These are phyloP conservation scores for Dipodomys ordii DNA, from an alignment of 2,113 vertebrate genomes.

Conservation along the genomic window DNA sequence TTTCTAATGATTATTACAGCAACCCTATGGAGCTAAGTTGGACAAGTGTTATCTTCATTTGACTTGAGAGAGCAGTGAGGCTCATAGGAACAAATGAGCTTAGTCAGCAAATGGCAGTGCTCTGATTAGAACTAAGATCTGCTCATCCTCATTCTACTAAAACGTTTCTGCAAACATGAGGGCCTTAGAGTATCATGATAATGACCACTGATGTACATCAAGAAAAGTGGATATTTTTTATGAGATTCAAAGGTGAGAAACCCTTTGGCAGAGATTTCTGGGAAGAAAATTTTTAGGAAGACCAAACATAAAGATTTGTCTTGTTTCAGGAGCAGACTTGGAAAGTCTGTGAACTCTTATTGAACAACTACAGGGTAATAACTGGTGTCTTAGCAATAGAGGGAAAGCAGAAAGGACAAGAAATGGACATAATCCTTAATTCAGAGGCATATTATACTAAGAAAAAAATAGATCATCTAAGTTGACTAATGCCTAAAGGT, in stretches of 20 bases:
- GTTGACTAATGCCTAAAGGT: background rate
- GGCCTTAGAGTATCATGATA: background rate
- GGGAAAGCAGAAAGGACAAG: background rate
- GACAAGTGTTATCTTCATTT: constrained; percentile 1
- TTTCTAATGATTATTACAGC: background rate
- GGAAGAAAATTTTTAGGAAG: background rate
- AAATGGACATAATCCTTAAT: constrained; percentile 19
- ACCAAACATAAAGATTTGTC: background rate
- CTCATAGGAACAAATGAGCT: background rate
- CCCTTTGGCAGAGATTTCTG: constrained; percentile 33
- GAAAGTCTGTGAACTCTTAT: background rate
- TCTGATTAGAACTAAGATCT: background rate
- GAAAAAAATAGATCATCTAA: background rate
- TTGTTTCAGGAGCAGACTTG: background rate
- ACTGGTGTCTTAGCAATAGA: background rate
- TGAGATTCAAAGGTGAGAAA: constrained; percentile 23
- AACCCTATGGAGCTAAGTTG: background rate
- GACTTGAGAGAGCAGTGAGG: background rate
- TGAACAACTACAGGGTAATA: background rate
- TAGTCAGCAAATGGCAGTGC: background rate
- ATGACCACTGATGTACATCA: background rate
- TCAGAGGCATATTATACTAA: background rate
- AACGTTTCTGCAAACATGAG: background rate
- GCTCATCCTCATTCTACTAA: background rate
- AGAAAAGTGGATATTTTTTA: constrained; percentile 18